Base-by-base conservation (phyloP, 2,113 vertebrate genomes). In the Mixornis gularis region DNA sequence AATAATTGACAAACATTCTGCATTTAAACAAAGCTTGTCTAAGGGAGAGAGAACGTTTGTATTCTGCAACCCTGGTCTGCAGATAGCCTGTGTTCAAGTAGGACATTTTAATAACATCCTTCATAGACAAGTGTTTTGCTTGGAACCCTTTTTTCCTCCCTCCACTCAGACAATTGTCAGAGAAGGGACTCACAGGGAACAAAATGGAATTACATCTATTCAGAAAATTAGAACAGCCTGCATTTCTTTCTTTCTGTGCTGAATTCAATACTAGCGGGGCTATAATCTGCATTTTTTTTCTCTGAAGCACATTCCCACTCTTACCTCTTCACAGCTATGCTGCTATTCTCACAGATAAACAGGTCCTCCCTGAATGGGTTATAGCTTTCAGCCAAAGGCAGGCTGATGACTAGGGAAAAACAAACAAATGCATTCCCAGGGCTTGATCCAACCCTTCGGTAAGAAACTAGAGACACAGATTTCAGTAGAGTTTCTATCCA, bases 21-120 rank as follows among this genome's bases (percentile, higher is more conserved):
- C 92, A 90, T 86, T 93, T 80, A 91, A 84, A 92, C 70, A 79
- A 95, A 90, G 82, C 79, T 55, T 30, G 58, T 88, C 84, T 84
- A 84, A 85, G 60, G 79, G 83, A 83, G 74, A 72, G 79, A 79
- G 87, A 72, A 34, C 13, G 52, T 73, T 80, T 83, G 53, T 66
- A 53, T 73, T 74, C 56, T 63, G 52, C 73, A 94, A 0, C 91
- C 40, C 77, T 63, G 78, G 80, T 89, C 90, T 91, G 92, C 87
- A 71, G 91, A 93, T 71, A 52, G 1, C 73, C 40, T 89, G 44
- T 93, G 92, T 90, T 89, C 87, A 77, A 95, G 65, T 77, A 91
- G 96, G 92, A 94, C 94, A 93, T 96, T 97, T 97, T 94, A 93
- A 95, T 86, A 87, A 95, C 62, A 93, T 95, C 85, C 92, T 92